phyloP scores from a whole-genome alignment of 2,113 vertebrate genomes.

The Coptodon rendalli region DNA sequence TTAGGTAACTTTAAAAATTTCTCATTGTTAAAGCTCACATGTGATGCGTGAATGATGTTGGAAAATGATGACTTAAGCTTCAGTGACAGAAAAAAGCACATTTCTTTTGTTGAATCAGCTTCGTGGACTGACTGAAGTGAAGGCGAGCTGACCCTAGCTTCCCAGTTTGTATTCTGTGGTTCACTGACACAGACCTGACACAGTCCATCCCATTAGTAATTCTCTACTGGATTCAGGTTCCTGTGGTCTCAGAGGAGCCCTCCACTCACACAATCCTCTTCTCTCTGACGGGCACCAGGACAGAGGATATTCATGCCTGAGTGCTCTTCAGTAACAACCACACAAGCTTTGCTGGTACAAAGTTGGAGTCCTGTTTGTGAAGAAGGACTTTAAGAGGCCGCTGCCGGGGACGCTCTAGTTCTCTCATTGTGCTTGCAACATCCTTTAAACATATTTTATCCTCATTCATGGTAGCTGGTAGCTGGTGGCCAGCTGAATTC shows the following conservation, averaged over 20 bases:
- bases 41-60: background rate
- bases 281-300: background rate
- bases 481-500: background rate
- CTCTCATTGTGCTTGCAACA: background rate
- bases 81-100: background rate
- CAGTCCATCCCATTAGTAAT: slow-evolving; percentile 44
- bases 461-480: background rate
- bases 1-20: background rate
- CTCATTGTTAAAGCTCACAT: background rate
- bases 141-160: background rate
- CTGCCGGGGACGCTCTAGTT: background rate
- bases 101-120: background rate
- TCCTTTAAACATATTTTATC: background rate
- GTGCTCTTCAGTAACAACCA: slow-evolving; percentile 20
- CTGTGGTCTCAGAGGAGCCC: background rate
- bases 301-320: slow-evolving; percentile 6
- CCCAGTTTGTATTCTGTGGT: background rate
- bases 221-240: slow-evolving; percentile 36
- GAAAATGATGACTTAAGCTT: background rate
- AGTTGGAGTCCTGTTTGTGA: slow-evolving; percentile 11
- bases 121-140: background rate
- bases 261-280: background rate
- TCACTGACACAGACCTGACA: slow-evolving; percentile 33
- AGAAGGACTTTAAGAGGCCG: slow-evolving; percentile 8
- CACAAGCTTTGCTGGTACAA: background rate